Conservation (phyloP, 2,113 vertebrate species). For the Rynchops niger region DNA sequence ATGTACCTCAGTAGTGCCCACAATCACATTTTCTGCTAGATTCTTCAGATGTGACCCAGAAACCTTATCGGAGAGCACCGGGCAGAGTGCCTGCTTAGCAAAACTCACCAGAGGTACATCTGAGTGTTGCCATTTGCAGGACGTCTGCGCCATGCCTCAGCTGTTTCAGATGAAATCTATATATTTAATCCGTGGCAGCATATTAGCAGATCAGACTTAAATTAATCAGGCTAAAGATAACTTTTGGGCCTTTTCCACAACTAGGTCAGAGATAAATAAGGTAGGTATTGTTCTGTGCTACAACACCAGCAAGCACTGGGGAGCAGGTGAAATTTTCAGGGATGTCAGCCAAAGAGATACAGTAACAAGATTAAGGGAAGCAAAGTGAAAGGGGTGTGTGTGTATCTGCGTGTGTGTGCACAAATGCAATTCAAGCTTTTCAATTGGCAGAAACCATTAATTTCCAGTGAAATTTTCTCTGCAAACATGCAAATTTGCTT, state of each 20-base stretch:
- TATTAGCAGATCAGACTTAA: conserved; percentile 49
- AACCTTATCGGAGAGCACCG: background rate
- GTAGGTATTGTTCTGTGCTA: background rate
- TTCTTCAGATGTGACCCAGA: conserved; percentile 1
- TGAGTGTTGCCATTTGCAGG: background rate
- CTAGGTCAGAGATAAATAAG: conserved; percentile 44
- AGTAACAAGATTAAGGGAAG: background rate
- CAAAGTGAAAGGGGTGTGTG: background rate
- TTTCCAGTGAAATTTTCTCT: background rate
- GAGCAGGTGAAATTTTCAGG: conserved; percentile 10
- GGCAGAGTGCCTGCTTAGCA: background rate
- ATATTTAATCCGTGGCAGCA: conserved; percentile 30
- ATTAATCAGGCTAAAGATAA: conserved; percentile 58
- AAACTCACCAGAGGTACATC: background rate
- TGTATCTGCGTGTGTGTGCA: background rate
- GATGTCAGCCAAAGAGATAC: background rate
- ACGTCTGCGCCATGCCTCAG: background rate
- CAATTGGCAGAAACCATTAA: background rate
- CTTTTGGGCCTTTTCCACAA: conserved; percentile 36
- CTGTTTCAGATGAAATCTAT: background rate
- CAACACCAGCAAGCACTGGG: background rate
- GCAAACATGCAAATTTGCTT: background rate
- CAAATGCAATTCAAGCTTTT: background rate
- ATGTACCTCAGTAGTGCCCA: background rate
- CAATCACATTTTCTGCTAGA: background rate